A percentile compares a stretch with the other conserved stretches of the same genome.
Conservation (phyloP, 2,797 vertebrate genomes). For the Gephyroberyx darwinii region DNA sequence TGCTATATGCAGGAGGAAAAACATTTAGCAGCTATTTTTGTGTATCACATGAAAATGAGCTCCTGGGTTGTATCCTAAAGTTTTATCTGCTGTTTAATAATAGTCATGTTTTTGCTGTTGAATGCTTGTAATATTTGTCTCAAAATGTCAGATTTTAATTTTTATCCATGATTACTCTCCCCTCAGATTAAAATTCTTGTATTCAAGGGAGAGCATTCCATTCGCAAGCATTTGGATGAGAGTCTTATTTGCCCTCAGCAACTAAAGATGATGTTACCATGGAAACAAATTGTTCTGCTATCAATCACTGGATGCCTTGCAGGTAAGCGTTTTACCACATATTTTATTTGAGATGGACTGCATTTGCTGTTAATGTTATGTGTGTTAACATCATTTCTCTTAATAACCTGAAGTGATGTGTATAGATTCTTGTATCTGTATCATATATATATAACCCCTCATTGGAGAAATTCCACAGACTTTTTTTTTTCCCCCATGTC, state of each 20-base stretch:
- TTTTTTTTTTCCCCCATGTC: background rate
- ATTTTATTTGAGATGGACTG: slow-evolving; percentile 60
- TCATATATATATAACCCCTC: background rate
- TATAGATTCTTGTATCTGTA: no score
- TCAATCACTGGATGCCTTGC: slow-evolving; percentile 90
- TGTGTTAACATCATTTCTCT: slow-evolving; percentile 35
- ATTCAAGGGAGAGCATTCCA: slow-evolving; percentile 80
- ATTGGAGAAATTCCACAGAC: background rate
- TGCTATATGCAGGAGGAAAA: slow-evolving; percentile 71
- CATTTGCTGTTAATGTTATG: slow-evolving; percentile 44
- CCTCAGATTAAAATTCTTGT: slow-evolving; percentile 84
- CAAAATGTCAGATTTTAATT: slow-evolving; percentile 82
- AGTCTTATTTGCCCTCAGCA: slow-evolving; percentile 81
- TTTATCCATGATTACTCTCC: slow-evolving; percentile 81
- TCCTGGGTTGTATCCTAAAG: slow-evolving; percentile 24
- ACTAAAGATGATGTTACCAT: slow-evolving; percentile 94
- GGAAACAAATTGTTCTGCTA: slow-evolving; percentile 92
- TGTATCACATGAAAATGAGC: slow-evolving; percentile 53
- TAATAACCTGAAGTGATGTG: slow-evolving; percentile 24
- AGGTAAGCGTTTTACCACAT: slow-evolving; percentile 86
- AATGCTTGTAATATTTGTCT: slow-evolving; percentile 71
- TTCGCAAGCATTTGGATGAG: slow-evolving; percentile 84
- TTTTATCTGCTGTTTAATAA: slow-evolving; percentile 33
- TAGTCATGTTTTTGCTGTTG: slow-evolving; percentile 60
- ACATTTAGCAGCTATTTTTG: slow-evolving; percentile 69